These are phyloP conservation scores for Phymorhynchus buccinoides DNA, from an alignment of 1,140 invertebrate genomes.

Conservation along the genomic window DNA sequence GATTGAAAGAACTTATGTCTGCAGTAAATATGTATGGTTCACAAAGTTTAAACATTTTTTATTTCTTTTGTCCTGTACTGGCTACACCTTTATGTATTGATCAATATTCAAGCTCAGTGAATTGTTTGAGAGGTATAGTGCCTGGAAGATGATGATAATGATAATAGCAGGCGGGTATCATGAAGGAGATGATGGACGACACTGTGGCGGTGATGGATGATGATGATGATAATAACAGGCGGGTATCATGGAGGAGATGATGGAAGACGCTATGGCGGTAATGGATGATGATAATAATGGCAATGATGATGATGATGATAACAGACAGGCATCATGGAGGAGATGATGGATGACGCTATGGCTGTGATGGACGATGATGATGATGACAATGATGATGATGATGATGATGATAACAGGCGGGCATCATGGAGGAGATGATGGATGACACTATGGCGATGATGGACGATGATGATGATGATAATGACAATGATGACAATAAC, in stretches of 20 bases:
- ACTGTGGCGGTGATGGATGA: slow-evolving; percentile 87
- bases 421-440: slow-evolving; percentile 99
- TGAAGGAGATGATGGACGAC: slow-evolving; percentile 99
- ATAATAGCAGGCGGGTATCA: slow-evolving; percentile 89
- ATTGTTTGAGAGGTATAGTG: no score
- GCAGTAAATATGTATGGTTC: no score
- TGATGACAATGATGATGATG: no score
- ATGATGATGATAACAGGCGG: slow-evolving; percentile 82
- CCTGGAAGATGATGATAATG: no score
- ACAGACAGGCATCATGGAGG: slow-evolving; percentile 96
- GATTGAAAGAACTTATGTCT: no score
- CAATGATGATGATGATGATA: no score
- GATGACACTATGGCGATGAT: slow-evolving; percentile 96
- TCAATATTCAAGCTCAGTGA: no score
- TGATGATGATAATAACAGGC: slow-evolving; percentile 79
- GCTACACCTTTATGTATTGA: no score
- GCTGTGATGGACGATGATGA: slow-evolving; percentile 79
- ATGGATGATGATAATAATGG: slow-evolving; percentile 75
- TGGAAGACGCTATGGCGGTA: slow-evolving; percentile 96
- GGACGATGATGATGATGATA: slow-evolving; percentile 70
- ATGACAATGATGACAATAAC: no score
- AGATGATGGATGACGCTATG: slow-evolving; percentile 99
- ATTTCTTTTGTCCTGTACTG: no score
- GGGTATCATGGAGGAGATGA: slow-evolving; percentile 99
- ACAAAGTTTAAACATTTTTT: no score